phyloP scores from a whole-genome alignment of 2,797 vertebrate genomes.

The Macroramphosus scolopax region DNA sequence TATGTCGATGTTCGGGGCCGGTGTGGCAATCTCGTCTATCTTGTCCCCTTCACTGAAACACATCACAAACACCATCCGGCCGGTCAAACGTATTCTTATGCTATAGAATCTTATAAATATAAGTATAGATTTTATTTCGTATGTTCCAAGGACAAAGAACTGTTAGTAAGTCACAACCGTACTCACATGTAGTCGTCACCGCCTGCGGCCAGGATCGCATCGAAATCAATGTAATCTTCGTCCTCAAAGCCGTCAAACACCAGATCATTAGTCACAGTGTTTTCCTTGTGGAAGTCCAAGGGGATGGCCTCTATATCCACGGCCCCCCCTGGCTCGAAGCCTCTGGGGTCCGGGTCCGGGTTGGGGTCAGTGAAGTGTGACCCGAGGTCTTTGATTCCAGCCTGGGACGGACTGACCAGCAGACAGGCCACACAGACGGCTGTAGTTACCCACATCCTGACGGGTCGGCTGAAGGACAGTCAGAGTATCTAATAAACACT shows the following conservation, averaged over 20 bases:
- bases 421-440: constrained; percentile 69
- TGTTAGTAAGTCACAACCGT: background rate
- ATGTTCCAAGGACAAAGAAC: too few species aligned
- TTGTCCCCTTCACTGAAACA: constrained; percentile 76
- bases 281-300: constrained; percentile 87
- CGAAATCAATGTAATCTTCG: constrained; percentile 92
- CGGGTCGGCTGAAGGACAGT: constrained; percentile 8
- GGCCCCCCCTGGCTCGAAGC: constrained; percentile 25
- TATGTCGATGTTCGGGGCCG: constrained; percentile 80
- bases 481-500: background rate
- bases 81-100: too few species aligned
- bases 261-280: constrained; percentile 92
- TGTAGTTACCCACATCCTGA: constrained; percentile 80
- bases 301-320: constrained; percentile 71
- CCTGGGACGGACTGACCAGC: constrained; percentile 66
- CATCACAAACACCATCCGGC: constrained; percentile 4
- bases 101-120: too few species aligned
- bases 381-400: constrained; percentile 78
- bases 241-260: constrained; percentile 88
- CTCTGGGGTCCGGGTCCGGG: constrained; percentile 44
- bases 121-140: too few species aligned
- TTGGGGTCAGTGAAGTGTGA: constrained; percentile 73
- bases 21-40: constrained; percentile 83
- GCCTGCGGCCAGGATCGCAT: constrained; percentile 82
- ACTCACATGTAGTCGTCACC: constrained; percentile 77